phyloP scores from a whole-genome alignment of 2,113 vertebrate species.

The Mixornis gularis region DNA sequence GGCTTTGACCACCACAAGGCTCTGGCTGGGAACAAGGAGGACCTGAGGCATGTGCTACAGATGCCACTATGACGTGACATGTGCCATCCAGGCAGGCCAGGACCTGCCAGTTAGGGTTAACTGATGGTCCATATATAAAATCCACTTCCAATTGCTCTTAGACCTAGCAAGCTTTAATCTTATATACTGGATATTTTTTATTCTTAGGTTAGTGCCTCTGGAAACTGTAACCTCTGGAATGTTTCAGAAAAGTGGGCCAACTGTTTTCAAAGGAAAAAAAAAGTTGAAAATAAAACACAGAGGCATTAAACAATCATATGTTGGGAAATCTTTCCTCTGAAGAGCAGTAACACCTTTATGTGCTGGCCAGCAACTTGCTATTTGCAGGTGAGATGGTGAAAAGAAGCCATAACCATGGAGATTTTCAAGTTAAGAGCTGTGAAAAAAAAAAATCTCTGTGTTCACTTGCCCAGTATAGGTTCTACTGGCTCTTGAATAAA shows the following conservation, averaged over 20 bases:
- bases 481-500: neutral
- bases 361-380: neutral
- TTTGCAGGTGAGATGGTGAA: neutral
- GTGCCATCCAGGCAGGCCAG: neutral
- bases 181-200: neutral
- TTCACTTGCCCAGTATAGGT: neutral
- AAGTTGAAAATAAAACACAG: neutral
- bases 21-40: neutral
- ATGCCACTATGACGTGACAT: neutral
- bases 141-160: neutral
- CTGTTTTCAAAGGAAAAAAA: neutral
- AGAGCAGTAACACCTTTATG: neutral
- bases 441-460: neutral
- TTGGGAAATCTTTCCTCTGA: neutral
- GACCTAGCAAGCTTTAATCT: neutral
- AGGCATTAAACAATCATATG: neutral
- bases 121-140: neutral
- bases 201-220: neutral
- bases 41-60: rapidly evolving
- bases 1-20: neutral
- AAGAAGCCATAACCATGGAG: neutral
- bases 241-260: neutral
- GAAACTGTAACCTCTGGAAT: neutral
- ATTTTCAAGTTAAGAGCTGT: neutral
- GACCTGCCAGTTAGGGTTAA: neutral